Evolutionary conservation across 2,797 vertebrate genomes (phyloP), one percentile per base, ranked within the genome.

Genomic region (Pseudochirops corinnae): DNA sequence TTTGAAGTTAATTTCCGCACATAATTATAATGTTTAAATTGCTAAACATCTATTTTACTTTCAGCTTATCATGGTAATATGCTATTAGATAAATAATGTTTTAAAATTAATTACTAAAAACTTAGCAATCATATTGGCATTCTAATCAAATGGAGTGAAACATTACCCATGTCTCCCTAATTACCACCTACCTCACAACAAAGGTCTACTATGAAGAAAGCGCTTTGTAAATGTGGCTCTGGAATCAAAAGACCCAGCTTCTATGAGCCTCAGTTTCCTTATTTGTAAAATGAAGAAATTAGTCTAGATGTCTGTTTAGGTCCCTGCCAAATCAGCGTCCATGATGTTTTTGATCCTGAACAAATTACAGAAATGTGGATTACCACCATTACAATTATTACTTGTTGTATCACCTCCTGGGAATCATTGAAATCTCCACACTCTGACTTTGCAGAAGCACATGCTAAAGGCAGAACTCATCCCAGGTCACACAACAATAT

Each of bases 51-150:
- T 60, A 31, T 60, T 60, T 95, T 92, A 93, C 92, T 97, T 94
- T 95, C 91, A 97, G 95, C 92, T 97, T 95, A 97, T 5, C 90
- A n/a, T 95, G 87, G 60, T 87, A 94, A 96, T 91, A 21, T 91
- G 96, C 93, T 97, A 96, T 98, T 95, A 94, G 96, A 96, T 87
- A 96, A 97, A 97, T 92, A 92, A 95, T 96, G 58, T 92, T 97
- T 67, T 33, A 4, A 98, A 97, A 96, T 93, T 94, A 97, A 94
- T 67, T 92, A 94, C 90, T 90, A 93, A 96, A 96, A 96, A 97
- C 92, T 93, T 95, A 97, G 96, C 90, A 90, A 67, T 53, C 74
- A 91, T 96, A 67, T 95, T 94, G 95, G 95, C 60, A 96, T 95
- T 93, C 56, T 95, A 33, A 95, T 93, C 26, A 91, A 94, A 92